A percentile compares a stretch with the other conserved stretches of the same genome.
Evolutionary conservation across 1,140 invertebrate genomes (phyloP).

Genomic region (Brachionus calyciflorus): DNA sequence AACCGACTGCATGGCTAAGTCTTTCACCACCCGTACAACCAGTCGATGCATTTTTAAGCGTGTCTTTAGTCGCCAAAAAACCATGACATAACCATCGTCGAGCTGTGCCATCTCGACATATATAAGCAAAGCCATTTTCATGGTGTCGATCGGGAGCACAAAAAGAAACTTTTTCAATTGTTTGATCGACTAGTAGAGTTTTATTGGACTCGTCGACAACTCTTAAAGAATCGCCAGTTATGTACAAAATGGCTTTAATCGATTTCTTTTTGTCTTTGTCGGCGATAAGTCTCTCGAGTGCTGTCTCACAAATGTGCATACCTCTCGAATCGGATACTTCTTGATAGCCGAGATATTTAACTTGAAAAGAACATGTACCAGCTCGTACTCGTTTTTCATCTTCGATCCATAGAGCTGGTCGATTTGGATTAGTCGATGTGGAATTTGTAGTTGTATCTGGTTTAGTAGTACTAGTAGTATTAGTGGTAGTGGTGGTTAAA

Average conservation of each 20-base stretch:
- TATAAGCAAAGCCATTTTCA: constrained; percentile 92
- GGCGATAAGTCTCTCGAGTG: constrained; percentile 72
- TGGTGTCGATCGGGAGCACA: constrained; percentile 98
- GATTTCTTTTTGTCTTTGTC: constrained; percentile 54
- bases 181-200: constrained; percentile 96
- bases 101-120: constrained; percentile 77
- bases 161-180: constrained; percentile 99
- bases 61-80: constrained; percentile 80
- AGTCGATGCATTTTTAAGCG: not conserved
- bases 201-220: constrained; percentile 98
- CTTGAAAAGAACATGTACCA: constrained; percentile 91
- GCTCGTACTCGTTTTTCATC: constrained; percentile 90
- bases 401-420: constrained; percentile 98
- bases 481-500: not conserved
- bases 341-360: constrained; percentile 97
- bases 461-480: not conserved
- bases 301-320: constrained; percentile 99
- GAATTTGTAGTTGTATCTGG: not conserved
- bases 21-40: constrained; percentile 72
- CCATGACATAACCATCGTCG: constrained; percentile 99
- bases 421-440: not conserved
- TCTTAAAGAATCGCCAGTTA: constrained; percentile 91
- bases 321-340: constrained; percentile 98
- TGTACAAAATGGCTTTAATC: constrained; percentile 71
- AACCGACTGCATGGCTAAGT: constrained; percentile 95